Conservation (phyloP, 1,140 invertebrate species). For the Andrena cerasifolii region DNA sequence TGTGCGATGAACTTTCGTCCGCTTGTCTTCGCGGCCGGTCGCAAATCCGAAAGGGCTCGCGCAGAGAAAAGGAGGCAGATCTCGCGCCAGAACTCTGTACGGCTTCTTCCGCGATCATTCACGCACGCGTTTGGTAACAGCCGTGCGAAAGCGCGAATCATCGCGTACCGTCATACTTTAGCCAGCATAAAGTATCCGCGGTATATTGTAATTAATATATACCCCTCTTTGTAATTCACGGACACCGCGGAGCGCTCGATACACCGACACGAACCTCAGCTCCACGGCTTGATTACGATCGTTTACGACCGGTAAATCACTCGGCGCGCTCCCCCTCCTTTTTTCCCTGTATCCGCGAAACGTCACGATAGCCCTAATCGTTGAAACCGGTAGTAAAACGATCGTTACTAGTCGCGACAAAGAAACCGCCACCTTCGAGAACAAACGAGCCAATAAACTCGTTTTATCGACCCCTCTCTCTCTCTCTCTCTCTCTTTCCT, state of each 20-base stretch:
- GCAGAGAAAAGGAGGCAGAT: slow-evolving; percentile 21
- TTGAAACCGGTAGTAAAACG: slow-evolving; percentile 71
- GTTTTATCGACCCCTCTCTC: slow-evolving; percentile 46
- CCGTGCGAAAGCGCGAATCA: not conserved
- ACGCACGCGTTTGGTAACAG: no score
- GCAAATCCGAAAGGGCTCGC: slow-evolving; percentile 41
- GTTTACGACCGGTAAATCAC: slow-evolving; percentile 71
- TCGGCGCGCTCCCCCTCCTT: slow-evolving; percentile 20
- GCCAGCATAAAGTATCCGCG: slow-evolving; percentile 49
- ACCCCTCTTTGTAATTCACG: slow-evolving; percentile 55
- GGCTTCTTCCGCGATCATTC: not conserved
- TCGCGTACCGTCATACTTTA: slow-evolving; percentile 14
- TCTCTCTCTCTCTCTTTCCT: slow-evolving; percentile 18
- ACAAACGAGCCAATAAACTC: slow-evolving; percentile 69
- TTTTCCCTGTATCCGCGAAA: slow-evolving; percentile 65
- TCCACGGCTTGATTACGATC: slow-evolving; percentile 67
- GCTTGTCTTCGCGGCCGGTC: slow-evolving; percentile 47
- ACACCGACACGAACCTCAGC: slow-evolving; percentile 31
- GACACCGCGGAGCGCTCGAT: slow-evolving; percentile 56
- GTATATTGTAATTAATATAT: slow-evolving; percentile 64
- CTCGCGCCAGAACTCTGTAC: not conserved
- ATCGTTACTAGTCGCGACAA: slow-evolving; percentile 70
- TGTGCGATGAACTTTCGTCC: slow-evolving; percentile 66
- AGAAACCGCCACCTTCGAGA: slow-evolving; percentile 67
- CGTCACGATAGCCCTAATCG: slow-evolving; percentile 69